Evolutionary conservation across 2,888 invertebrate genomes (phyloP).

Genomic region (Bugulina stolonifera): DNA sequence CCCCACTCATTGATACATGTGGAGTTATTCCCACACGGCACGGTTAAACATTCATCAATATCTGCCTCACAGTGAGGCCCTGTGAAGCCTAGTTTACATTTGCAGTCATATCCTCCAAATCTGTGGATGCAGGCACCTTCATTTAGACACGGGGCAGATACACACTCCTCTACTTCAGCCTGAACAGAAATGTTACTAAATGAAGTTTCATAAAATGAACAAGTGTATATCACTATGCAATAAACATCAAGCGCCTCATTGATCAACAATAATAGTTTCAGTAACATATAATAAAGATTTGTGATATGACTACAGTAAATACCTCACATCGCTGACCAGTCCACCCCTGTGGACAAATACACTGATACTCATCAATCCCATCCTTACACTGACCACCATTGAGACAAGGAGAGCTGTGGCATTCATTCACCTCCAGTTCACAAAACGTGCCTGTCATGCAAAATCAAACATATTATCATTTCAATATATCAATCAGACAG

Average conservation of each 20-base stretch:
- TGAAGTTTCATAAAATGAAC: too few relatives aligned
- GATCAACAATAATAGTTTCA: too few relatives aligned
- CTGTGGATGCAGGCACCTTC: slow-evolving; percentile 39
- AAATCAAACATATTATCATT: too few relatives aligned
- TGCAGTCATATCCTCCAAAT: slow-evolving; percentile 33
- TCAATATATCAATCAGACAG: too few relatives aligned
- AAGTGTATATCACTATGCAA: too few relatives aligned
- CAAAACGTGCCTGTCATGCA: slow-evolving; percentile 51
- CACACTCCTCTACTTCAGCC: slow-evolving; percentile 39
- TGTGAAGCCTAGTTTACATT: slow-evolving; percentile 33
- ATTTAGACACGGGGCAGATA: slow-evolving; percentile 36
- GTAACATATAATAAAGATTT: too few relatives aligned
- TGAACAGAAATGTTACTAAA: slow-evolving; percentile 26
- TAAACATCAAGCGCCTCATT: too few relatives aligned
- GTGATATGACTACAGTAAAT: too few relatives aligned
- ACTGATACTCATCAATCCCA: slow-evolving; percentile 34
- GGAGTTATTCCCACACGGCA: slow-evolving; percentile 39
- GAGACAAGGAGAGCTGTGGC: slow-evolving; percentile 34
- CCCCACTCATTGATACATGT: slow-evolving; percentile 41
- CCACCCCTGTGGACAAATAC: slow-evolving; percentile 13
- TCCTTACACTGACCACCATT: slow-evolving; percentile 41
- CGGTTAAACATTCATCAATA: slow-evolving; percentile 59
- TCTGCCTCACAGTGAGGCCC: slow-evolving; percentile 35
- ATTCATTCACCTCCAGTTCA: slow-evolving; percentile 38
- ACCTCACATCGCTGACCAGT: slow-evolving; percentile 3